A percentile compares a stretch with the other conserved stretches of the same genome.
Evolutionary conservation across 2,797 vertebrate genomes (phyloP).

Genomic region (Lithobates sylvaticus): DNA sequence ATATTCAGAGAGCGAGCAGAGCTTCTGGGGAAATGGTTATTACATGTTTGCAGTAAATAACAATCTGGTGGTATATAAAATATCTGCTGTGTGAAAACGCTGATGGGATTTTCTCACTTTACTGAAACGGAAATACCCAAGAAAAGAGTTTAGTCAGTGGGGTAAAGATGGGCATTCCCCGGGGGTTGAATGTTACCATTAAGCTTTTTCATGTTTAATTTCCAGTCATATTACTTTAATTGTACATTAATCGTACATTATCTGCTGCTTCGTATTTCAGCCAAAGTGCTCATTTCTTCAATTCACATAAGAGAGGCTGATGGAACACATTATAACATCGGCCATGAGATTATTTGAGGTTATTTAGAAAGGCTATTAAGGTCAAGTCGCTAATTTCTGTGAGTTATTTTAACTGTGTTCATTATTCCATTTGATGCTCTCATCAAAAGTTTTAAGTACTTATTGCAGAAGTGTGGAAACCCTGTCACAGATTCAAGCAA

Average conservation of each 20-base stretch:
- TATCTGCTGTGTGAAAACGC: conserved; percentile 25
- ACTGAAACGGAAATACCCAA: conserved; percentile 34
- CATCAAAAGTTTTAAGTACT: not conserved
- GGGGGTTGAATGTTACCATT: conserved; percentile 25
- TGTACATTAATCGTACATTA: not conserved
- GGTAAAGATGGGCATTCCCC: not conserved
- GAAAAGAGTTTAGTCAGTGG: conserved; percentile 38
- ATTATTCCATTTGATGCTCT: not conserved
- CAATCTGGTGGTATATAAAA: conserved; percentile 37
- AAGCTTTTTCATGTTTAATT: conserved; percentile 30
- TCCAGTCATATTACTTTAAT: conserved; percentile 27
- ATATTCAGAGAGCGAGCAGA: conserved; percentile 46
- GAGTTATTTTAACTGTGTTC: not conserved
- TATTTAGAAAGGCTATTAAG: not conserved
- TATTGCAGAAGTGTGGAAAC: not conserved
- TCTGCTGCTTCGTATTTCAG: not conserved
- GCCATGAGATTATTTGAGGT: not conserved
- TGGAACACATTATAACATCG: not conserved
- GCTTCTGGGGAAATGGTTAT: conserved; percentile 48
- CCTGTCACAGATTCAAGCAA: not conserved
- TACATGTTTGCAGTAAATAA: conserved; percentile 61
- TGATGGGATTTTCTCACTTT: conserved; percentile 44
- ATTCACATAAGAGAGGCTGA: not conserved
- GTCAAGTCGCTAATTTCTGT: not conserved
- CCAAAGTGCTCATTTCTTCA: not conserved